Base-by-base conservation (phyloP, 2,113 vertebrate species). In the Chloropsis cyanopogon region DNA sequence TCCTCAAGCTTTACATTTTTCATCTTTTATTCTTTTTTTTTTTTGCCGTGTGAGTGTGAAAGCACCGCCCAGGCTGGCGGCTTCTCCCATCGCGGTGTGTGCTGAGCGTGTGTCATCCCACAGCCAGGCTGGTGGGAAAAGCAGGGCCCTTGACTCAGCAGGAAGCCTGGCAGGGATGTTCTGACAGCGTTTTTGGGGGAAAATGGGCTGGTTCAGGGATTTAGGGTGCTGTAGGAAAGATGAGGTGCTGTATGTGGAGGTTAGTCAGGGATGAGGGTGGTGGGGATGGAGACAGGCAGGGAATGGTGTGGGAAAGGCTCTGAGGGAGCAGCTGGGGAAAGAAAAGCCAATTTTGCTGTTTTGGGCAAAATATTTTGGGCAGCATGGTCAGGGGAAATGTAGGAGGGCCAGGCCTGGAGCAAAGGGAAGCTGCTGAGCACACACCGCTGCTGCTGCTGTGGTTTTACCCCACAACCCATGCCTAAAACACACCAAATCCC, bases 201-300 rank as follows among this genome's bases (percentile, higher is more conserved):
- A 73, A 81, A 49, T 0, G 0, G 42, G 17, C 44, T 24, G 90
- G 7, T 4, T 35, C 7, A 1, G 91, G 83, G 64, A 1, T 42
- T 29, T 8, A 0, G 53, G 59, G 50, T 39, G 57, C 35, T 4
- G 0, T 1, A 5, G 76, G 64, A 3, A 60, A 70, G 50, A 2
- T 4, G 3, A 35, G 70, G 7, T 1, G 49, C 6, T 33, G 52
- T 1, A 0, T 1, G 20, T 0, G 26, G 54, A 13, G 68, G 29
- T 75, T 24, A 15, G 75, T 0, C 0, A n/a, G 53, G 0, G 1
- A 12, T 1, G 69, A 63, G 70, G 31, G 12, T 3, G 37, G 10
- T 7, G 61, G 79, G 75, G 69, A 52, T 2, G 52, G 81, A 42
- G 14, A 20, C 1, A 4, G 25, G 31, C 10, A 9, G 9, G 41